Evolutionary conservation across 2,888 invertebrate species (phyloP).

Genomic region (Meteorus colon): DNA sequence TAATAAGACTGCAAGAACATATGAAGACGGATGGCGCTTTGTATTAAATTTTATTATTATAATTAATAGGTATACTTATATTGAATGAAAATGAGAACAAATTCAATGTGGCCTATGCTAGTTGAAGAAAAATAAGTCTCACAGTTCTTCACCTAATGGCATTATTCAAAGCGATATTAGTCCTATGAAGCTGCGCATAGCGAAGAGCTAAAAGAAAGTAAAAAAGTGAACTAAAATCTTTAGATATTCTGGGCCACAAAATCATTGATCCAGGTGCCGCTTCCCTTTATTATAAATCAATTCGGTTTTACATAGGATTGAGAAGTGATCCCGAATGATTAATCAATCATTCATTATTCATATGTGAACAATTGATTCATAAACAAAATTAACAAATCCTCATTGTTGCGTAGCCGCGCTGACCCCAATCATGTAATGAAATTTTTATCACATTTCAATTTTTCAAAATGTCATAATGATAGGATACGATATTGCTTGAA

Average conservation of each 20-base stretch:
- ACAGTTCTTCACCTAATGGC: background rate
- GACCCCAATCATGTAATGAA: no score
- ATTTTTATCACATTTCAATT: background rate
- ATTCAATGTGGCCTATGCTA: conserved; percentile 51
- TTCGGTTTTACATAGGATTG: no score
- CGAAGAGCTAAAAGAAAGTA: background rate
- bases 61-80: conserved; percentile 38
- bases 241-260: background rate
- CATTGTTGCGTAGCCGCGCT: no score
- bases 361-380: no score
- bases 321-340: no score
- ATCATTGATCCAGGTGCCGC: background rate
- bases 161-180: background rate
- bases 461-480: background rate
- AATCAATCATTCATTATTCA: no score
- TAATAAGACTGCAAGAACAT: conserved; percentile 32
- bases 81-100: conserved; percentile 44
- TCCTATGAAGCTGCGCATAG: background rate
- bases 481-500: background rate
- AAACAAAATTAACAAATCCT: no score
- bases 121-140: conserved; percentile 38
- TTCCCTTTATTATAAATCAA: background rate
- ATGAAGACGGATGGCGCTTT: conserved; percentile 40
- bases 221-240: background rate
- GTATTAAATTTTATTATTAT: conserved; percentile 31